Conservation (phyloP, 2,113 vertebrate species). For the Aleadryas rufinucha region DNA sequence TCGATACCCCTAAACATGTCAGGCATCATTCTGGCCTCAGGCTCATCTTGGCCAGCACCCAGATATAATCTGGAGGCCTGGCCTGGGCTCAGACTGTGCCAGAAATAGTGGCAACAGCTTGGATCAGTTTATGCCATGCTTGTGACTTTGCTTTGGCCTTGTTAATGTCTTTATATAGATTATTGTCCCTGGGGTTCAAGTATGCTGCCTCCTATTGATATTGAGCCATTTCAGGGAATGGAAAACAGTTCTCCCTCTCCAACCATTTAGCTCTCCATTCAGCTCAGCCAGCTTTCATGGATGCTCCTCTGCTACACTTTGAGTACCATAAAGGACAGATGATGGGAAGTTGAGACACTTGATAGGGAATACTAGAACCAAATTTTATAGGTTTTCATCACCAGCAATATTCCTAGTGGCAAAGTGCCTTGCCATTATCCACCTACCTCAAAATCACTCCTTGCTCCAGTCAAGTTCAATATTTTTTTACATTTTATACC, state of each 20-base stretch:
- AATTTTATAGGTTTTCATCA: neutral
- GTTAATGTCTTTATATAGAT: neutral
- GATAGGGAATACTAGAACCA: neutral
- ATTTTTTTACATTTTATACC: neutral
- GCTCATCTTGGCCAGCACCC: neutral
- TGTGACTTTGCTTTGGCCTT: neutral
- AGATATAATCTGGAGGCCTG: neutral
- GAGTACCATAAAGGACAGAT: neutral
- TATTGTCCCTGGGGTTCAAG: neutral
- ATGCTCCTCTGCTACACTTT: neutral
- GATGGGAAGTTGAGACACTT: neutral
- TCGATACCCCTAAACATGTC: rapidly evolving
- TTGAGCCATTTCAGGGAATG: neutral
- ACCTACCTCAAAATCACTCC: neutral
- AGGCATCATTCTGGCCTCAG: neutral
- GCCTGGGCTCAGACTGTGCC: neutral
- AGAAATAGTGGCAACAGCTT: neutral
- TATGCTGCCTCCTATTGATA: neutral
- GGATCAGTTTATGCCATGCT: neutral
- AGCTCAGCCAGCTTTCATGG: neutral
- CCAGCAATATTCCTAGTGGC: neutral
- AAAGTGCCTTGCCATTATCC: neutral
- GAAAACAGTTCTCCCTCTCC: neutral
- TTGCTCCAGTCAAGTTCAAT: neutral
- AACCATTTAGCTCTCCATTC: neutral